Evolutionary conservation across 2,797 vertebrate species (phyloP), one percentile per base, ranked within the genome.

Genomic region (Petrocephalus sullivani): DNA sequence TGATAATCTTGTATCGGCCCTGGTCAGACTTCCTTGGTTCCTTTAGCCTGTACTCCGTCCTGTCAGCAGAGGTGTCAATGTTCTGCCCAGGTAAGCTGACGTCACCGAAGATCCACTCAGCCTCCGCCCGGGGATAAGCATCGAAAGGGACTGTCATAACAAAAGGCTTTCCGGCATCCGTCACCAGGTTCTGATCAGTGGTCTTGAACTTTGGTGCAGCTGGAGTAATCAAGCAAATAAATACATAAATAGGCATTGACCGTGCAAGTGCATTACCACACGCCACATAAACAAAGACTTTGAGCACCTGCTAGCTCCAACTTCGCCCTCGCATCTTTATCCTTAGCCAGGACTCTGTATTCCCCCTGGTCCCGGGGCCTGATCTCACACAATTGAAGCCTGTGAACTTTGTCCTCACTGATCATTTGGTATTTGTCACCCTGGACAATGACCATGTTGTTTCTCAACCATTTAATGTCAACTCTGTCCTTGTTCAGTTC

Each of bases 391-490:
- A 99, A 96, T 92, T 99, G 98, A 85, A 99, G 94, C 67, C 98
- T 95, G 93, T 99, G 98, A 67, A 98, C 91, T 90, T 99, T 99
- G 85, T 97, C 98, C 94, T 99, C 98, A 81, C 97, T 99, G 97
- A 99, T 97, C 98, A 99, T 99, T 94, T 99, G 98, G 93, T 98
- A 97, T 91, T 99, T 99, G 93, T 99, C 98, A 93, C 98, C 98
- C 92, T 99, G 98, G 89, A 99, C 95, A 0, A 99, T 94, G 0
- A 98, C 96, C 97, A 99, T 99, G 90, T 99, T 99, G 92, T 99
- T 99, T 93, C 98, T 97, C 89, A 99, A 58, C 98, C 98, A 99
- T 87, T 98, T 98, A 87, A 99, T 97, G 90, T 99, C 97, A 90
- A 98, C 97, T 87, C 96, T 95, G 90, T 99, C 98, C 94, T 99